These are phyloP conservation scores for Drosophila watanabei DNA, from an alignment of 1,140 invertebrate species.

Conservation along the genomic window DNA sequence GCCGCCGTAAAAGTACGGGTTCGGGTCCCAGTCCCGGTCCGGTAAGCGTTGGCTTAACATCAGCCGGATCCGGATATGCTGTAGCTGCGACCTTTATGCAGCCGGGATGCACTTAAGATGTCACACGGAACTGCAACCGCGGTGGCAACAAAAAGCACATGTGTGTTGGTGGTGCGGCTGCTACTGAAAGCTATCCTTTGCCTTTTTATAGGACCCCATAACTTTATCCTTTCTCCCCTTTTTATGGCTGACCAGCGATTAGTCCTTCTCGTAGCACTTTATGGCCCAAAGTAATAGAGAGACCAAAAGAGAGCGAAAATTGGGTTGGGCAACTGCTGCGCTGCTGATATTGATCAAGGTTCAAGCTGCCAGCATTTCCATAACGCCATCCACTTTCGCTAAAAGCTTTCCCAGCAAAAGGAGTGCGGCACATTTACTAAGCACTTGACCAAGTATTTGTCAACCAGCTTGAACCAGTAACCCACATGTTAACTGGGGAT, in stretches of 20 bases:
- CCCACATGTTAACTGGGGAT: constrained; percentile 30
- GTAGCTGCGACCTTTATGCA: constrained; percentile 30
- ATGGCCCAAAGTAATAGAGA: constrained; percentile 41
- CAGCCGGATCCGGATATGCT: constrained; percentile 23
- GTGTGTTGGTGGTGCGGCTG: constrained; percentile 28
- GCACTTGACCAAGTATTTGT: constrained; percentile 53
- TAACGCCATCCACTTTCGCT: constrained; percentile 44
- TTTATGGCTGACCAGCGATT: constrained; percentile 75
- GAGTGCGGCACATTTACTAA: constrained; percentile 39
- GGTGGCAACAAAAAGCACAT: constrained; percentile 58
- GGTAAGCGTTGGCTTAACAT: constrained; percentile 44
- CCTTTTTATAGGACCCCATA: constrained; percentile 60
- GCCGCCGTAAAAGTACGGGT: constrained; percentile 32
- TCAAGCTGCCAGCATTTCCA: constrained; percentile 45
- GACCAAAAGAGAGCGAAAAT: background rate
- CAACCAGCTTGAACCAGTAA: constrained; percentile 42
- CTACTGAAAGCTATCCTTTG: background rate
- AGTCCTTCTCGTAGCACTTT: constrained; percentile 60
- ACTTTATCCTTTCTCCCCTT: constrained; percentile 51
- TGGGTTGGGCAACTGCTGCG: background rate
- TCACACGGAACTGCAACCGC: constrained; percentile 63
- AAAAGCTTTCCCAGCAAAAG: constrained; percentile 44
- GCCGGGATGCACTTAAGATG: constrained; percentile 76
- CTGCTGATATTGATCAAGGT: constrained; percentile 49
- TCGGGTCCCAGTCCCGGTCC: constrained; percentile 11